Percentiles rank a stretch among this genome's conserved stretches.
Conservation (phyloP, 2,888 invertebrate species). For the Eutolmus rufibarbis region DNA sequence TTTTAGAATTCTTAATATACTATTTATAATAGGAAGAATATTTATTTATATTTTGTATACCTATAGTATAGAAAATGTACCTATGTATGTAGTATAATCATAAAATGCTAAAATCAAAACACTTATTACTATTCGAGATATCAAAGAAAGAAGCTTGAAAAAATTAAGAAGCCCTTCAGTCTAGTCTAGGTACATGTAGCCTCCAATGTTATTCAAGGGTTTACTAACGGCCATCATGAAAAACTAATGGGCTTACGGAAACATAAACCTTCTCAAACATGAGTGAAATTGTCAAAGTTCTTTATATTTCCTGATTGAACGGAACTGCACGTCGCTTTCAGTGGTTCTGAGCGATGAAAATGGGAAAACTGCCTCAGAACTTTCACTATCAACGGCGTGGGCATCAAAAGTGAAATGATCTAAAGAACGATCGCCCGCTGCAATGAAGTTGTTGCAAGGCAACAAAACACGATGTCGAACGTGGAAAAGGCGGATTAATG, state of each 20-base stretch:
- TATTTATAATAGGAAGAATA: too few relatives aligned
- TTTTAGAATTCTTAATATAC: too few relatives aligned
- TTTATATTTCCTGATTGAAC: neutral
- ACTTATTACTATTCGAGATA: too few relatives aligned
- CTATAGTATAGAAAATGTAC: too few relatives aligned
- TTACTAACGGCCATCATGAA: neutral
- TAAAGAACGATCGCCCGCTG: neutral
- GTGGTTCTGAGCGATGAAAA: neutral
- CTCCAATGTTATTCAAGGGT: too few relatives aligned
- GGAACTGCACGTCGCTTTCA: neutral
- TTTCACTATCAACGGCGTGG: constrained; percentile 9
- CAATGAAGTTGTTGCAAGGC: constrained; percentile 24
- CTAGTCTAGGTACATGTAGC: too few relatives aligned
- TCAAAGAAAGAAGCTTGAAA: too few relatives aligned
- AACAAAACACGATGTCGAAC: constrained; percentile 18
- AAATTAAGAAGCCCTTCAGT: too few relatives aligned
- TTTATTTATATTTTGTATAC: too few relatives aligned
- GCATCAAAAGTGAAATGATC: constrained; percentile 24
- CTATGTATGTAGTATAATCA: too few relatives aligned
- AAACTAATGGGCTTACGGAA: neutral
- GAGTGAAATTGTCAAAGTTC: neutral
- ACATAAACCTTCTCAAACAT: neutral
- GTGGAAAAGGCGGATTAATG: constrained; percentile 19
- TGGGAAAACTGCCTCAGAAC: neutral
- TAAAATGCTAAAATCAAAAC: too few relatives aligned